These are phyloP conservation scores for Leptodactylus fuscus DNA, from an alignment of 2,113 vertebrate genomes.

Conservation along the genomic window DNA sequence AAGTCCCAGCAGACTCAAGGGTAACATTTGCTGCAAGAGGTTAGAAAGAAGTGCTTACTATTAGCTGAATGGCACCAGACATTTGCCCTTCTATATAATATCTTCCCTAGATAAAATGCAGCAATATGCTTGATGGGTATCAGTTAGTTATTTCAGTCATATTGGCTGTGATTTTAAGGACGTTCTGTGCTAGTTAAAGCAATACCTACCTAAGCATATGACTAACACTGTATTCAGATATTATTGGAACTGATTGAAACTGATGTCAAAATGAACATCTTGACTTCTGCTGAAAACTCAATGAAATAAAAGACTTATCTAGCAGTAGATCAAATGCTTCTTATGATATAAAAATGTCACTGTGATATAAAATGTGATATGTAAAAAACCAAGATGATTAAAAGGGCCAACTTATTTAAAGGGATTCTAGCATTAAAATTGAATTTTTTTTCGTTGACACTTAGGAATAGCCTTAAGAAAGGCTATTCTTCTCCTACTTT, in stretches of 20 bases:
- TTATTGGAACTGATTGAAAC: background rate
- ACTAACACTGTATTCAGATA: too few species aligned
- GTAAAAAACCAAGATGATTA: too few species aligned
- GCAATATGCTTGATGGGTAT: background rate
- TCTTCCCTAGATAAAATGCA: background rate
- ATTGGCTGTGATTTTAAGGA: background rate
- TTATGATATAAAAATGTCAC: background rate
- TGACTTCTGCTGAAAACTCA: too few species aligned
- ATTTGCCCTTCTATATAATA: background rate
- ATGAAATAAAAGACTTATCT: background rate
- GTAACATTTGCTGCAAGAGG: background rate
- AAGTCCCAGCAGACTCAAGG: background rate
- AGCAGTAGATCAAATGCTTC: background rate
- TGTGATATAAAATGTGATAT: too few species aligned
- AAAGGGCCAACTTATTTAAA: too few species aligned
- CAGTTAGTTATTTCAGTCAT: background rate
- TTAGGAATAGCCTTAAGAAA: too few species aligned
- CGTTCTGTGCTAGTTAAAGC: background rate
- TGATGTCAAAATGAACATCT: background rate
- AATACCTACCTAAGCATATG: background rate
- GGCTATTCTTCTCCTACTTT: too few species aligned
- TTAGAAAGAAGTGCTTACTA: background rate
- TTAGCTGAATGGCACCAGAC: background rate
- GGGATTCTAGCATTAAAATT: too few species aligned
- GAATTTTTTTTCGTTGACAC: too few species aligned